Evolutionary conservation across 2,113 vertebrate species (phyloP).

Genomic region (Oreochromis niloticus): DNA sequence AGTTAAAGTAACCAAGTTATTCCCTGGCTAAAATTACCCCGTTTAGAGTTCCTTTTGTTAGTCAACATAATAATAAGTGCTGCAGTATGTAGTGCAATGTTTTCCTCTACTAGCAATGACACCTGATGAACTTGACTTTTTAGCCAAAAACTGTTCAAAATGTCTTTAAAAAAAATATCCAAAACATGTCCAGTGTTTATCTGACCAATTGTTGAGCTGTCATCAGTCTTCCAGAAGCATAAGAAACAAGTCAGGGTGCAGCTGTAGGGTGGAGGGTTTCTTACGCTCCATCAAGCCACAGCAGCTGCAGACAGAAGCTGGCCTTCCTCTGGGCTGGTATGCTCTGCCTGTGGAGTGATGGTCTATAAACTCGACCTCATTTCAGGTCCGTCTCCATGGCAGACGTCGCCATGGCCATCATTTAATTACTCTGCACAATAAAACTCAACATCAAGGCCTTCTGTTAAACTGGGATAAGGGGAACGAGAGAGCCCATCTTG

Average conservation of each 20-base stretch:
- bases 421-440: conserved; percentile 60
- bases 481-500: conserved; percentile 7
- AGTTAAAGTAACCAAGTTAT: background rate
- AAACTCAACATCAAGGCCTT: conserved; percentile 48
- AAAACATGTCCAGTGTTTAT: background rate
- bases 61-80: background rate
- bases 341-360: conserved; percentile 25
- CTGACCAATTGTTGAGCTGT: background rate
- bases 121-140: background rate
- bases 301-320: background rate
- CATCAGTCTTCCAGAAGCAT: background rate
- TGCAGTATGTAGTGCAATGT: background rate
- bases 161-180: background rate
- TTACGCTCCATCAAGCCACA: conserved; percentile 16
- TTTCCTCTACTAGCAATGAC: background rate
- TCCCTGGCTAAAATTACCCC: background rate
- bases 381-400: conserved; percentile 38
- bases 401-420: conserved; percentile 28
- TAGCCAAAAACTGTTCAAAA: background rate
- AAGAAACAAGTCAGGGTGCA: background rate
- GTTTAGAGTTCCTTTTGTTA: background rate
- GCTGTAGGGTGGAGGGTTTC: background rate
- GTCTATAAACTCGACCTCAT: conserved; percentile 41
- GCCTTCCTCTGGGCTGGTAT: conserved; percentile 1
- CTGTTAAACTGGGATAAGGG: conserved; percentile 15